Evolutionary conservation across 2,113 vertebrate species (phyloP), one percentile per base, ranked within the genome.

Genomic region (Lophochroa leadbeateri): DNA sequence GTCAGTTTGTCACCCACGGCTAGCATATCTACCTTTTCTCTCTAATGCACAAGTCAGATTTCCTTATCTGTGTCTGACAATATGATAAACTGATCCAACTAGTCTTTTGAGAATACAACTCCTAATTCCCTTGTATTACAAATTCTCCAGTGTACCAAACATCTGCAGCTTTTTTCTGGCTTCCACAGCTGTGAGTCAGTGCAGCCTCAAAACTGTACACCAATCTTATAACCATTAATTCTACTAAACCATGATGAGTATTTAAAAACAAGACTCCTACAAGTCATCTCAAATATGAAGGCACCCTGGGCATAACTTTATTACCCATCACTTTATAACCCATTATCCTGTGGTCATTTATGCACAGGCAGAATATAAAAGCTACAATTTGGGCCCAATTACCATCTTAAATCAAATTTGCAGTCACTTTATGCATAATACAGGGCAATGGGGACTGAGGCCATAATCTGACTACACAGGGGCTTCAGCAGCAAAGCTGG

Each of bases 371-470:
- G 69, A 92, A 85, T 60, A 86, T 43, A 83, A 94, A 95, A 86
- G 43, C 72, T 78, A 78, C 43, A 93, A 11, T 97, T 86, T 75
- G 43, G 60, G 44, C n/a, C 55, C 72, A 88, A 69, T 90, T 93
- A 94, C 58, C 43, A 86, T 68, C 63, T 92, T 78, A 82, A 90
- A 93, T 83, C 55, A 83, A 94, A 90, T 92, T 55, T 95, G 68
- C 39, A 80, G 50, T 71, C 49, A 80, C 43, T 92, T 92, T 78
- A 74, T 27, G 43, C 33, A 25, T 83, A 93, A 77, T 50, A 47
- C 49, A 90, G 46, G 68, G 46, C 67, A 93, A 74, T 13, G 24
- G 82, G 74, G 75, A 83, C 68, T 37, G n/a, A 87, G 63, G 63
- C 49, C 67, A 63, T 79, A 95, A 88, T 96, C 74, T 77, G 90